phyloP scores from a whole-genome alignment of 2,888 invertebrate genomes.

The Sipunculus nudus region DNA sequence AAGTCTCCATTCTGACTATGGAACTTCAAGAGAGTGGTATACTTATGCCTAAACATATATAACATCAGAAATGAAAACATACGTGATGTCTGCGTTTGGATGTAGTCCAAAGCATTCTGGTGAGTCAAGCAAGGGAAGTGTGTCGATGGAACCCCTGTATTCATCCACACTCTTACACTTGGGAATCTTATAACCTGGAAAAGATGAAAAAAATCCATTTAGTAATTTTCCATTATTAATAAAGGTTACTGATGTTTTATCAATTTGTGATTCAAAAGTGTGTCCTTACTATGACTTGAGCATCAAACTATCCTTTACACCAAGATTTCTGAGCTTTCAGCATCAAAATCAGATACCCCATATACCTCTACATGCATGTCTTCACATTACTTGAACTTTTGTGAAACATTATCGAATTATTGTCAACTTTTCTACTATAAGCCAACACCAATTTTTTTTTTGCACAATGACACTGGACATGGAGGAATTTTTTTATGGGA shows the following conservation, averaged over 20 bases:
- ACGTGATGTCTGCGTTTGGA: conserved; percentile 95
- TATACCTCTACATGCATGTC: too few relatives aligned
- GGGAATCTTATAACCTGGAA: conserved; percentile 83
- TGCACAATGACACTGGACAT: too few relatives aligned
- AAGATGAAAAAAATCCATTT: background rate
- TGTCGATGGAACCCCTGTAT: conserved; percentile 83
- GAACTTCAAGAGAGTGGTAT: too few relatives aligned
- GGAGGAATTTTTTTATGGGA: too few relatives aligned
- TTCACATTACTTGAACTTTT: too few relatives aligned
- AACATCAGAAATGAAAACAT: too few relatives aligned
- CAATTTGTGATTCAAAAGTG: background rate
- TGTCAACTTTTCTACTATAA: too few relatives aligned
- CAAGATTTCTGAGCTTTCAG: background rate
- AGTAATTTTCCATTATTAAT: background rate
- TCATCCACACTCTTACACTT: conserved; percentile 73
- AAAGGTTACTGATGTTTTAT: background rate
- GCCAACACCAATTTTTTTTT: too few relatives aligned
- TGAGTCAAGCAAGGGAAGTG: conserved; percentile 77
- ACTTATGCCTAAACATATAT: too few relatives aligned
- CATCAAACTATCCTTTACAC: background rate
- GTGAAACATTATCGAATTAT: too few relatives aligned
- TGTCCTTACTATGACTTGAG: background rate
- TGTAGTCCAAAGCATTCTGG: conserved; percentile 98
- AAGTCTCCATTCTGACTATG: too few relatives aligned
- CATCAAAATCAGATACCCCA: too few relatives aligned